These are phyloP conservation scores for Meghimatium bilineatum DNA, from an alignment of 2,888 invertebrate genomes.

Conservation along the genomic window DNA sequence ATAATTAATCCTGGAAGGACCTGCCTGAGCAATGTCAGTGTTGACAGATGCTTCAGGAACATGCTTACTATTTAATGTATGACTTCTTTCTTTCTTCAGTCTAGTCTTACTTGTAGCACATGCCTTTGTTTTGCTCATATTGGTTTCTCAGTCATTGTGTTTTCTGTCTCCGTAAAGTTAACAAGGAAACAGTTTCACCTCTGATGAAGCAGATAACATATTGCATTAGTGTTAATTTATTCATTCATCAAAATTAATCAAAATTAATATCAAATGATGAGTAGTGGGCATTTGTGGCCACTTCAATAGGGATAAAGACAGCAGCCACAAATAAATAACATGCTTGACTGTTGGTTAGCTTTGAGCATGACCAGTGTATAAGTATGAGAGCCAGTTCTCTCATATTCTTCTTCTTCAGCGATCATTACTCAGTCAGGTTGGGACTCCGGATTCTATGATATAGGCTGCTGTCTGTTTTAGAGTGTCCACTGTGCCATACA, in stretches of 20 bases:
- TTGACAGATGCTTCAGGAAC: neutral
- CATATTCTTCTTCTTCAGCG: no score
- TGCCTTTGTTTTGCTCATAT: slow-evolving; percentile 17
- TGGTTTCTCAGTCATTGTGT: neutral
- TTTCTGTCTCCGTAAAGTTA: neutral
- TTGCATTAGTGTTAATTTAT: neutral
- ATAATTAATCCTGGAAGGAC: neutral
- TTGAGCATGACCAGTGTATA: no score
- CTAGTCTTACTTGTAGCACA: neutral
- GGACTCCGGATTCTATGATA: no score
- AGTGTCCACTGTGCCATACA: no score
- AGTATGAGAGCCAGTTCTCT: no score
- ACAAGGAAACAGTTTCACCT: neutral
- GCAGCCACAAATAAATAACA: no score
- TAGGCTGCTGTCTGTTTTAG: no score
- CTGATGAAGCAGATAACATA: neutral
- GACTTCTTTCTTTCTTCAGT: neutral
- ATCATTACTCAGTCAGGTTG: no score
- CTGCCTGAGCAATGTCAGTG: neutral
- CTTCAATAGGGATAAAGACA: no score
- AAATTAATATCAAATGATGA: neutral
- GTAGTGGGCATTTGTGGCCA: no score
- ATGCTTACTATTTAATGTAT: neutral
- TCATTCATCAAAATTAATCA: no score
- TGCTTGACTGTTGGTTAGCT: no score